These are phyloP conservation scores for Anoura caudifer DNA, from an alignment of 2,113 vertebrate genomes.

Conservation along the genomic window DNA sequence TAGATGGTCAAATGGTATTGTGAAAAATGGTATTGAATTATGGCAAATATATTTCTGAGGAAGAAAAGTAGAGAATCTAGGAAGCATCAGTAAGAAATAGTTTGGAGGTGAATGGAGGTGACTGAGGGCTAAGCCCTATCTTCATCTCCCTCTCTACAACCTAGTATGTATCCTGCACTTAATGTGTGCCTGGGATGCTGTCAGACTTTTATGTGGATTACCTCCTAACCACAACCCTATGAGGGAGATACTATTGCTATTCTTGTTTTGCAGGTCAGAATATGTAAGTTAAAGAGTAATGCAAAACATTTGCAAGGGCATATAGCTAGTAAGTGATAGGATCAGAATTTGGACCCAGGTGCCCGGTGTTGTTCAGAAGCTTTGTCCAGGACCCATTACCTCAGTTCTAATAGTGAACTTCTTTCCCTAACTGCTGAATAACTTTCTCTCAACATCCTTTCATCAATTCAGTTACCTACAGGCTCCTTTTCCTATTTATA, in stretches of 20 bases:
- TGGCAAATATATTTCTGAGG: background rate
- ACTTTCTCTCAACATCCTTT: background rate
- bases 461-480: background rate
- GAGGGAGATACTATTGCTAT: background rate
- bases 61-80: background rate
- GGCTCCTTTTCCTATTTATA: background rate
- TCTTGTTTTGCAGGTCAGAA: background rate
- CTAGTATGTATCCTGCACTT: background rate
- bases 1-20: background rate
- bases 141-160: background rate
- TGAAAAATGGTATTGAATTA: background rate
- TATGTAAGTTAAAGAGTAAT: background rate
- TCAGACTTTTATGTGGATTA: background rate
- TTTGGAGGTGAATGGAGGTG: background rate
- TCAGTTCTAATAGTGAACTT: background rate
- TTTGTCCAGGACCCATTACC: background rate
- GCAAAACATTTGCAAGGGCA: background rate
- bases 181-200: background rate
- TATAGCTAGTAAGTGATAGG: background rate
- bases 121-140: background rate
- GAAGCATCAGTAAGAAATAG: background rate
- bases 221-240: background rate
- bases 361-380: background rate
- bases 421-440: background rate
- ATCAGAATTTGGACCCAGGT: background rate